Base-by-base conservation (phyloP, 2,888 invertebrate species). In the Nesidiocoris tenuis region DNA sequence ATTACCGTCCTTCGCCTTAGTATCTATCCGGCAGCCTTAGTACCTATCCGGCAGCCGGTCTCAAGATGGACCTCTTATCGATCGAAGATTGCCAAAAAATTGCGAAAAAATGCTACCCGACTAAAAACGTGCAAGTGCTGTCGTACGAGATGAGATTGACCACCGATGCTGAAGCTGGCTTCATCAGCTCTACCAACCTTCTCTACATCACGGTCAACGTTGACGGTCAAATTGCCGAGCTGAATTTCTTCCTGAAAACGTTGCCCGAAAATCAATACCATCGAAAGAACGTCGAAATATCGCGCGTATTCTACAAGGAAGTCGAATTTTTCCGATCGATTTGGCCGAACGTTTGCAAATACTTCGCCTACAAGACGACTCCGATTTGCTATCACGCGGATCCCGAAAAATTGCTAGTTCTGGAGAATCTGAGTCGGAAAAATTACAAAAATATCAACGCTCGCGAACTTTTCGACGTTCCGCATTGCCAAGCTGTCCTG, bases 311-410 rank as follows among this genome's bases (percentile, higher is more conserved):
- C 23, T 61, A 21, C 63, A 72, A 72, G 54, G 72, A 72, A 54
- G 61, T 54, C 1, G 72, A 61, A 21, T 24, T 61, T 22, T 72
- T 56, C 55, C 21, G 54, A 9, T 39, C 63, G 3, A 21, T 72
- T 19, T 16, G 61, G 21, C 72, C 72, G 16, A 17, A 39, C 17
- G 3, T 72, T 25, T 39, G 19, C 1, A 72, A 63, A 18, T 72
- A 72, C n/a, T 72, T 72, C 22, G 21, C 21, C 17, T 61, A 72
- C 55, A 72, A 72, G 19, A 61, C 61, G 21, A 39, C 72, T 25
- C 72, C 72, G 12, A 72, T 24, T 25, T 72, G 72, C 22, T 72
- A 61, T 61, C 63, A 72, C 22, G 25, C 72, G 19, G 63, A 72
- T 54, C 54, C 63, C 1, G 22, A 72, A 0, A 72, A 72, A 16